These are phyloP conservation scores for Cerastoderma edule DNA, from an alignment of 2,888 invertebrate genomes.

Conservation along the genomic window DNA sequence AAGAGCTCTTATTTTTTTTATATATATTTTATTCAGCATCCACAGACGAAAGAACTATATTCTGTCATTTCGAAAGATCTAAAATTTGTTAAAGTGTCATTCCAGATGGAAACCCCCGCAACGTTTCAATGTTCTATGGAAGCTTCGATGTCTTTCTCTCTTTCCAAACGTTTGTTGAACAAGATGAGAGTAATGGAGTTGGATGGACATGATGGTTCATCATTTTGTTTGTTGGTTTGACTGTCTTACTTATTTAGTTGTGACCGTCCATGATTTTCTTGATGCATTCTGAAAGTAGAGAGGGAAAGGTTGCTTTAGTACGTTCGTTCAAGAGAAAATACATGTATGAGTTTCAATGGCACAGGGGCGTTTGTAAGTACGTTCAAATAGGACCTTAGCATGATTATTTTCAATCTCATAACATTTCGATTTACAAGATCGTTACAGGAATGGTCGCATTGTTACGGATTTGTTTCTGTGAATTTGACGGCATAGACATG, in stretches of 20 bases:
- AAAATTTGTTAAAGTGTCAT: no score
- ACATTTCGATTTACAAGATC: no score
- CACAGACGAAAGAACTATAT: slow-evolving; percentile 15
- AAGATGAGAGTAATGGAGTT: slow-evolving; percentile 38
- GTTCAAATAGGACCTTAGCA: no score
- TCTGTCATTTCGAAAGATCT: neutral
- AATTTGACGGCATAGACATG: no score
- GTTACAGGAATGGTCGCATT: no score
- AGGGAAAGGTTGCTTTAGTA: no score
- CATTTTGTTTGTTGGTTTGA: slow-evolving; percentile 30
- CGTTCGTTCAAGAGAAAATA: no score
- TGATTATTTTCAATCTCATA: no score
- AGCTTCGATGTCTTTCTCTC: neutral
- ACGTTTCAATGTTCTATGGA: neutral
- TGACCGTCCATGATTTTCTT: slow-evolving; percentile 90
- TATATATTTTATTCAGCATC: slow-evolving; percentile 19
- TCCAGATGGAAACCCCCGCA: slow-evolving; percentile 8
- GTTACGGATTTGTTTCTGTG: no score
- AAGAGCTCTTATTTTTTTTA: slow-evolving; percentile 55
- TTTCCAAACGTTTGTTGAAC: slow-evolving; percentile 16
- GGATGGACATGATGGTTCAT: slow-evolving; percentile 36
- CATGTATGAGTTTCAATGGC: no score
- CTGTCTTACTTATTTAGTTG: slow-evolving; percentile 51
- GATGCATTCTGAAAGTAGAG: slow-evolving; percentile 96
- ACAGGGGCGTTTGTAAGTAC: no score